Evolutionary conservation across 2,888 invertebrate genomes (phyloP).

Genomic region (Pinctada fucata): DNA sequence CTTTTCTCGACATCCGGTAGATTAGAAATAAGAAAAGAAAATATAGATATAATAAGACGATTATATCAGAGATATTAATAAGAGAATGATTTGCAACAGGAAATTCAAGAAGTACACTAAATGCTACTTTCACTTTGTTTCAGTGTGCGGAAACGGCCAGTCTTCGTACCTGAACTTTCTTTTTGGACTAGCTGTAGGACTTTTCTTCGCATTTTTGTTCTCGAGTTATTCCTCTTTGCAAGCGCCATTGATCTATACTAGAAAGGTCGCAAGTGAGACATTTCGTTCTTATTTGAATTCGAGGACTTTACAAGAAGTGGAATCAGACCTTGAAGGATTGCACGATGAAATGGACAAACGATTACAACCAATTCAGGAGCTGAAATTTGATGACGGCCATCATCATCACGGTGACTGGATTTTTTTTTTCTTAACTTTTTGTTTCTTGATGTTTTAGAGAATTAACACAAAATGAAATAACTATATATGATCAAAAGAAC

Average conservation of each 20-base stretch:
- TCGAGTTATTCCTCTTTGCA: constrained; percentile 22
- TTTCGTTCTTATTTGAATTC: constrained; percentile 6
- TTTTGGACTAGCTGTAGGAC: constrained; percentile 48
- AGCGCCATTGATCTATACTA: constrained; percentile 2
- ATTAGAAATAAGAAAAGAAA: no score
- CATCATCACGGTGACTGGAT: constrained; percentile 22
- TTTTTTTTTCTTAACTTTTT: neutral
- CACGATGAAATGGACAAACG: constrained; percentile 29
- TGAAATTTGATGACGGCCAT: constrained; percentile 30
- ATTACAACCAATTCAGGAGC: constrained; percentile 1
- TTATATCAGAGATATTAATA: no score
- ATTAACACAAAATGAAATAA: no score
- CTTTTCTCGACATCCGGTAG: no score
- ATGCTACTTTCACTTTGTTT: neutral
- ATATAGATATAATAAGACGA: no score
- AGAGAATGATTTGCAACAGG: no score
- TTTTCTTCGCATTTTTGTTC: constrained; percentile 42
- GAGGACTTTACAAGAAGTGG: constrained; percentile 11
- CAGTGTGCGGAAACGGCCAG: constrained; percentile 32
- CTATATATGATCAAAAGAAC: no score
- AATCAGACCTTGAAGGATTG: neutral
- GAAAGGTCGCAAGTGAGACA: neutral
- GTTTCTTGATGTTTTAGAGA: no score
- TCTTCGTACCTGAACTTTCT: constrained; percentile 45
- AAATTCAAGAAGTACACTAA: no score